These are phyloP conservation scores for Hozukius guyotensis DNA, from an alignment of 2,797 vertebrate species.

Conservation along the genomic window DNA sequence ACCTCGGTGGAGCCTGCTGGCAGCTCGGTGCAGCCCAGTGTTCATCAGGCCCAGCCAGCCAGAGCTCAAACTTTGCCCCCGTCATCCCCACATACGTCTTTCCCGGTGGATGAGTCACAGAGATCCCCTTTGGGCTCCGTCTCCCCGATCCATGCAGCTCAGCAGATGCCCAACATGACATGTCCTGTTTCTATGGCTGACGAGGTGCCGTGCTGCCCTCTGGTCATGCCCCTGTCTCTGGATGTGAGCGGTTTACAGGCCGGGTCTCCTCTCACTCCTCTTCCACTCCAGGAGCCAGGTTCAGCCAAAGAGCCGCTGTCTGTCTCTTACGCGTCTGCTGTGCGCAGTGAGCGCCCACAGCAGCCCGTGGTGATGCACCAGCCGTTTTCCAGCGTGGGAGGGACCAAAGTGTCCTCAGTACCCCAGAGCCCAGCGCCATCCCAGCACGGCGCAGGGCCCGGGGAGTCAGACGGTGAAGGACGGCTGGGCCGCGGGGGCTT, in stretches of 20 bases:
- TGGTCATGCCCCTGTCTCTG: slow-evolving; percentile 82
- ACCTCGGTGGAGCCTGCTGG: slow-evolving; percentile 54
- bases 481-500: slow-evolving; percentile 89
- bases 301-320: slow-evolving; percentile 69
- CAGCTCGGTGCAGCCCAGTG: slow-evolving; percentile 47
- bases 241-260: slow-evolving; percentile 74
- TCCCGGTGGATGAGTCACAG: slow-evolving; percentile 70
- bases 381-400: slow-evolving; percentile 79
- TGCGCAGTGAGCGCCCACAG: slow-evolving; percentile 71
- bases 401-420: slow-evolving; percentile 80
- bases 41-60: slow-evolving; percentile 61
- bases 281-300: slow-evolving; percentile 71
- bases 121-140: slow-evolving; percentile 64
- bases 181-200: slow-evolving; percentile 73
- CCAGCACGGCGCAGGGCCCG: slow-evolving; percentile 77
- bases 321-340: slow-evolving; percentile 63
- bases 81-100: slow-evolving; percentile 60
- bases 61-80: slow-evolving; percentile 57
- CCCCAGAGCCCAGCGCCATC: slow-evolving; percentile 85
- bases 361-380: slow-evolving; percentile 86
- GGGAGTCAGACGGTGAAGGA: slow-evolving; percentile 92
- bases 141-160: slow-evolving; percentile 72
- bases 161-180: slow-evolving; percentile 71
- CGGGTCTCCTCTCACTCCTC: slow-evolving; percentile 72
- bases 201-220: slow-evolving; percentile 83